A percentile compares a stretch with the other conserved stretches of the same genome.
These are phyloP conservation scores for Scotopteryx bipunctaria DNA, from an alignment of 2,888 invertebrate genomes.

Conservation along the genomic window DNA sequence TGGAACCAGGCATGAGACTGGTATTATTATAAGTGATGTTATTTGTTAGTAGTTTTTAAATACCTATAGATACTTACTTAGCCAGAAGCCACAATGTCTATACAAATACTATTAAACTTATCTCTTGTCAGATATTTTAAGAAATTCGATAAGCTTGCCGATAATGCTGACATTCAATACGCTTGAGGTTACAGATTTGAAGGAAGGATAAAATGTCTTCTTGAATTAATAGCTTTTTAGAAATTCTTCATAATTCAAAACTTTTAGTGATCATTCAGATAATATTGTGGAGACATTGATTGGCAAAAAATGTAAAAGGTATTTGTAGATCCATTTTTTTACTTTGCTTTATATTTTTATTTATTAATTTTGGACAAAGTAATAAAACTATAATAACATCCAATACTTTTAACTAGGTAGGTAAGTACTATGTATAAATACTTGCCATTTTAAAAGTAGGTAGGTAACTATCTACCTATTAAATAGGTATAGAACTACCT, in stretches of 20 bases:
- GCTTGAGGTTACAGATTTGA: slow-evolving; percentile 21
- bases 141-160: slow-evolving; percentile 21
- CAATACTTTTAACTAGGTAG: background rate
- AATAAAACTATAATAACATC: too few relatives aligned
- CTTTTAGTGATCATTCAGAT: slow-evolving; percentile 6
- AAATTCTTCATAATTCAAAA: background rate
- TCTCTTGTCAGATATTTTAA: slow-evolving; percentile 17
- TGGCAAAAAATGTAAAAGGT: too few relatives aligned
- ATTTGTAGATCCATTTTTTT: too few relatives aligned
- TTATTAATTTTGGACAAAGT: too few relatives aligned
- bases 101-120: background rate
- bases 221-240: slow-evolving; percentile 3
- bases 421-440: background rate
- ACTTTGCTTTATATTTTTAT: too few relatives aligned
- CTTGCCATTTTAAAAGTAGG: too few relatives aligned
- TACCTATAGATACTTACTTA: too few relatives aligned
- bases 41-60: too few relatives aligned
- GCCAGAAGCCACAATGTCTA: background rate
- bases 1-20: too few relatives aligned
- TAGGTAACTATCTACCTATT: background rate
- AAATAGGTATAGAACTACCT: too few relatives aligned
- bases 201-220: slow-evolving; percentile 10
- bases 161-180: slow-evolving; percentile 25
- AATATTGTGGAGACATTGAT: background rate
- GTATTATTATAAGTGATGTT: too few relatives aligned